Evolutionary conservation across 2,888 invertebrate genomes (phyloP).

Genomic region (Leptopterna dolabrata): DNA sequence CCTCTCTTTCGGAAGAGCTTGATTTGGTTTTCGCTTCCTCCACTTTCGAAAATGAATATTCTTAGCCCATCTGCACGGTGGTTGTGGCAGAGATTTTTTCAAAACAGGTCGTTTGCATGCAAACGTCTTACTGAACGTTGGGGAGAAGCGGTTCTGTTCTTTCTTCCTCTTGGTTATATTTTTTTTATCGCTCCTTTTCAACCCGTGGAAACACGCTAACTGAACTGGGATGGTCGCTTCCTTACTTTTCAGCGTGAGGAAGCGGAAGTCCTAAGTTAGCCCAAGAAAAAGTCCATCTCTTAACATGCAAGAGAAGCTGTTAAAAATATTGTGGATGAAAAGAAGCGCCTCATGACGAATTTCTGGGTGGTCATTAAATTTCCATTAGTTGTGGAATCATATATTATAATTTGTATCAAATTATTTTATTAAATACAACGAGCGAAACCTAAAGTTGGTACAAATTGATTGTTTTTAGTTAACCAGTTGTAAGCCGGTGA

Average conservation of each 20-base stretch:
- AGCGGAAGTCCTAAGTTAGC: not conserved
- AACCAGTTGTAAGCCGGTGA: too few species aligned
- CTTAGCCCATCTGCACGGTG: not conserved
- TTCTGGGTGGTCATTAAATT: too few species aligned
- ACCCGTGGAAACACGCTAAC: not conserved
- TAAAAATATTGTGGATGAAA: not conserved
- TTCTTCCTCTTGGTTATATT: not conserved
- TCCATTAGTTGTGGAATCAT: too few species aligned
- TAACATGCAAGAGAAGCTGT: not conserved
- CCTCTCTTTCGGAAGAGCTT: not conserved
- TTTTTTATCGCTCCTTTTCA: not conserved
- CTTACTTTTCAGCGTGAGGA: not conserved
- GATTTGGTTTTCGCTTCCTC: not conserved
- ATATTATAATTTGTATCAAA: too few species aligned
- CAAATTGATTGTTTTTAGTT: too few species aligned
- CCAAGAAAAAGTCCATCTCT: not conserved
- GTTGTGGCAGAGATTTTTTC: not conserved
- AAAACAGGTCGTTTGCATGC: conserved; percentile 35
- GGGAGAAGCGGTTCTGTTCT: conserved; percentile 9
- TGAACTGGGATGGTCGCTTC: not conserved
- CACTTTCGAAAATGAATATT: not conserved
- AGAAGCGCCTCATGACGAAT: too few species aligned
- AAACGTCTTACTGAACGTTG: conserved; percentile 35
- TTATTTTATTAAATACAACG: too few species aligned
- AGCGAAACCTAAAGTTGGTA: too few species aligned